phyloP scores from a whole-genome alignment of 2,113 vertebrate species.

The Sisor rabdophorus region DNA sequence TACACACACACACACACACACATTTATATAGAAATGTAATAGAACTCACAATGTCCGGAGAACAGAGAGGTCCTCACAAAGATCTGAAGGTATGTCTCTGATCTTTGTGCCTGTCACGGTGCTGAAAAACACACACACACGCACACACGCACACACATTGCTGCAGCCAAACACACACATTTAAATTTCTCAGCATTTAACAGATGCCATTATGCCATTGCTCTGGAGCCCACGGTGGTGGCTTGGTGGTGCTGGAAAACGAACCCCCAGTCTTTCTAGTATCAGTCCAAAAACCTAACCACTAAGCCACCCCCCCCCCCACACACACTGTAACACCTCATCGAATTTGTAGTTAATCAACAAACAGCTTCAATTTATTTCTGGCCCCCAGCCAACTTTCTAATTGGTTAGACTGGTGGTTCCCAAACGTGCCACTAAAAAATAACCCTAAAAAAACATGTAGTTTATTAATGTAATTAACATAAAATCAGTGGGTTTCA shows the following conservation, averaged over 20 bases:
- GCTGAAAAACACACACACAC: conserved; percentile 61
- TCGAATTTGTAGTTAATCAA: neutral
- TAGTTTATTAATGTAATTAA: too few relatives aligned
- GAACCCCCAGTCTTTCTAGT: too few relatives aligned
- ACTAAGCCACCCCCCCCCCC: too few relatives aligned
- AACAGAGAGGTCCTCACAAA: conserved; percentile 87
- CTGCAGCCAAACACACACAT: neutral
- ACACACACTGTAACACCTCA: too few relatives aligned
- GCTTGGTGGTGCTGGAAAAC: too few relatives aligned
- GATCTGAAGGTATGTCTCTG: conserved; percentile 74
- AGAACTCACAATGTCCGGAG: conserved; percentile 85
- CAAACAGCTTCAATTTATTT: neutral
- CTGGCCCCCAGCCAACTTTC: neutral
- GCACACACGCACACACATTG: neutral
- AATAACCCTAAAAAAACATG: too few relatives aligned
- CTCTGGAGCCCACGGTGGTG: too few relatives aligned
- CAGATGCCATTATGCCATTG: too few relatives aligned
- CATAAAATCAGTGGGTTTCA: too few relatives aligned
- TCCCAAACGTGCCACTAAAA: too few relatives aligned
- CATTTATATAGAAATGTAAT: neutral
- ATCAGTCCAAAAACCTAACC: too few relatives aligned
- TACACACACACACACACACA: conserved; percentile 5
- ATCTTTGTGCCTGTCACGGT: conserved; percentile 94
- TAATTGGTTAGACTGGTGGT: neutral
- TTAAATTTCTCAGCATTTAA: too few relatives aligned